phyloP scores from a whole-genome alignment of 2,113 vertebrate species.

The Tachuris rubrigastra region DNA sequence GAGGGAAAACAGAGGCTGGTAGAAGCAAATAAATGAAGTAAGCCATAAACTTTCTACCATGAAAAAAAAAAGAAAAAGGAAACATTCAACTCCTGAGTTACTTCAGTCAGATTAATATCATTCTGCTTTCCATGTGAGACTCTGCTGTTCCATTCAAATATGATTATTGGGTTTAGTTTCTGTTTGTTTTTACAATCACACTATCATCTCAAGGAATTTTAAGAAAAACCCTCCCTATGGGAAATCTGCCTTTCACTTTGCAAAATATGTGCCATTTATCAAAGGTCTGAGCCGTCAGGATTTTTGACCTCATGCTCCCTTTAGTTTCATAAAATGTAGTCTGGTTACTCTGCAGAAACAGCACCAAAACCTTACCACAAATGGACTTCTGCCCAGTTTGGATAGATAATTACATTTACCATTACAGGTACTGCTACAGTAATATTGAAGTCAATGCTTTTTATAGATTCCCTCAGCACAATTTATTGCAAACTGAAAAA shows the following conservation, averaged over 20 bases:
- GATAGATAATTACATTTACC: background rate
- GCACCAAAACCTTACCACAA: conserved; percentile 6
- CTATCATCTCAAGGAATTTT: conserved; percentile 8
- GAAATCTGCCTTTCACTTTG: conserved; percentile 50
- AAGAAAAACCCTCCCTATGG: background rate
- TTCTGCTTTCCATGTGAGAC: background rate
- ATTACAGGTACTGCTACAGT: background rate
- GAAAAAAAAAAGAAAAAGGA: background rate
- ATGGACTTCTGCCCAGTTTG: background rate
- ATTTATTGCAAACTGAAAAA: background rate
- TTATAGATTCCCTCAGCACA: background rate
- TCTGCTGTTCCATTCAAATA: conserved; percentile 4
- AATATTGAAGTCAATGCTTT: background rate
- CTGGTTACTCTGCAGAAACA: background rate
- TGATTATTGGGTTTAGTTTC: background rate
- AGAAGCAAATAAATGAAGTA: background rate
- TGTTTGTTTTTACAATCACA: background rate
- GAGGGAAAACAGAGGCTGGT: background rate
- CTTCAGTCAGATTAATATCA: background rate
- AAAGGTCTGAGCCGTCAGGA: conserved; percentile 1
- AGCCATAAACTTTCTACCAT: background rate
- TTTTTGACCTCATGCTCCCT: conserved; percentile 16
- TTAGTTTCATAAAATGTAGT: background rate
- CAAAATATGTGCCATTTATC: conserved; percentile 44
- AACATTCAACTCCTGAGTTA: background rate